Evolutionary conservation across 2,888 invertebrate species (phyloP).

Genomic region (Azorinus chamasolen): DNA sequence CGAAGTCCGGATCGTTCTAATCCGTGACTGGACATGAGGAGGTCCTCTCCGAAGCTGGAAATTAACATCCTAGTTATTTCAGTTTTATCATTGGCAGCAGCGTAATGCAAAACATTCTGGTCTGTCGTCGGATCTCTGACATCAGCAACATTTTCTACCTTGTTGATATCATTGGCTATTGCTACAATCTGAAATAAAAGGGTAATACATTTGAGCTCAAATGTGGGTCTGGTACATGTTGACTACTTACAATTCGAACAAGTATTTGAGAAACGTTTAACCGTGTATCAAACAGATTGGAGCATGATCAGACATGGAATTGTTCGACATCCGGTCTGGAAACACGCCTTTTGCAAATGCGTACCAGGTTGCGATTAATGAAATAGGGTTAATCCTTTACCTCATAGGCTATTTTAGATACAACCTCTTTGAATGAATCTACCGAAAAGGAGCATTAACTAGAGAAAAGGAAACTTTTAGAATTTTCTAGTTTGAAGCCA

Average conservation of each 20-base stretch:
- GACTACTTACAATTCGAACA: not conserved
- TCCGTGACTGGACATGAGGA: constrained; percentile 69
- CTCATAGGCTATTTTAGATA: too few relatives aligned
- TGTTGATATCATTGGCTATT: not conserved
- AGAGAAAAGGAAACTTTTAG: too few relatives aligned
- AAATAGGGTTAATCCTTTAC: too few relatives aligned
- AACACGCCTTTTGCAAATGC: too few relatives aligned
- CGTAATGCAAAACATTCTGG: constrained; percentile 74
- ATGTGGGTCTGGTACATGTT: not conserved
- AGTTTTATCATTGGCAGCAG: constrained; percentile 61
- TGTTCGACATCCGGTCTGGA: too few relatives aligned
- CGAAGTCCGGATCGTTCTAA: constrained; percentile 64
- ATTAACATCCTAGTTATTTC: constrained; percentile 63
- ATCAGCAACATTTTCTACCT: constrained; percentile 1
- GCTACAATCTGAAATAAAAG: constrained; percentile 1
- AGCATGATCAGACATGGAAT: too few relatives aligned
- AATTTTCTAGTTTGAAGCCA: too few relatives aligned
- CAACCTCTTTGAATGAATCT: too few relatives aligned
- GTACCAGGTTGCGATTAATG: too few relatives aligned
- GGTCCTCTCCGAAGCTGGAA: constrained; percentile 35
- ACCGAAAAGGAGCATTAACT: too few relatives aligned
- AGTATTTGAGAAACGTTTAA: too few relatives aligned
- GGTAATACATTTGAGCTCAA: too few relatives aligned
- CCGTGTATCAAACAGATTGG: not conserved
- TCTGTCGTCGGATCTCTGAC: constrained; percentile 56